Evolutionary conservation across 2,113 vertebrate genomes (phyloP).

Genomic region (Trematocara stigmaticum): DNA sequence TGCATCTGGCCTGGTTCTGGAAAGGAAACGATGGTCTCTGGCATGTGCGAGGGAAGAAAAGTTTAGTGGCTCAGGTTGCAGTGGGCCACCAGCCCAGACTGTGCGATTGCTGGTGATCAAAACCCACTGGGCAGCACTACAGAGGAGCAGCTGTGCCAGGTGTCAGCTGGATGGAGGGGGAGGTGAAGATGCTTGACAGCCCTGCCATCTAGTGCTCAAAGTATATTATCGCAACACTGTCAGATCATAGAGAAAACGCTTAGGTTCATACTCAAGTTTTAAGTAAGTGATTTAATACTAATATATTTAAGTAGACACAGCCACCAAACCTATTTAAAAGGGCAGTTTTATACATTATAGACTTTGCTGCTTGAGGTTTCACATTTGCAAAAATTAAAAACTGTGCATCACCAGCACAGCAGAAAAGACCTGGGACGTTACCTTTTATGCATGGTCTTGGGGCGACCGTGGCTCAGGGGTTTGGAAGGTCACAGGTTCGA

Average conservation of each 20-base stretch:
- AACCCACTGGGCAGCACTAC: constrained; percentile 18
- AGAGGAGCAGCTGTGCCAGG: constrained; percentile 42
- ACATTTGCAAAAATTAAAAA: background rate
- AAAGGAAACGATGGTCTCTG: constrained; percentile 17
- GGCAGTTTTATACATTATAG: background rate
- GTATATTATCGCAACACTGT: background rate
- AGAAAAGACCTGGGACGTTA: background rate
- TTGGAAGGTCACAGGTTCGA: no score
- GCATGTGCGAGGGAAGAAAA: constrained; percentile 18
- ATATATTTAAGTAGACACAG: background rate
- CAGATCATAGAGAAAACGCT: background rate
- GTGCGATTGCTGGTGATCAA: constrained; percentile 48
- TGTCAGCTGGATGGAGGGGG: background rate
- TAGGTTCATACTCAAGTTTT: accelerated
- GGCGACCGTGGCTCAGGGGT: no score
- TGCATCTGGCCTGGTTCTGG: constrained; percentile 45
- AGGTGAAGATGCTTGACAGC: background rate
- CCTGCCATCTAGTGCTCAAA: constrained; percentile 65
- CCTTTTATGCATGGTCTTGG: background rate
- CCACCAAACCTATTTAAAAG: background rate
- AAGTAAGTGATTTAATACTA: background rate
- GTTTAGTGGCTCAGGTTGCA: constrained; percentile 46
- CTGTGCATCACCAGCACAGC: background rate
- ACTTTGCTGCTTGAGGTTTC: background rate
- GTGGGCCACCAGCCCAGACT: constrained; percentile 44